Evolutionary conservation across 2,888 invertebrate genomes (phyloP), one percentile per base, ranked within the genome.

Genomic region (Folsomia manolachei): DNA sequence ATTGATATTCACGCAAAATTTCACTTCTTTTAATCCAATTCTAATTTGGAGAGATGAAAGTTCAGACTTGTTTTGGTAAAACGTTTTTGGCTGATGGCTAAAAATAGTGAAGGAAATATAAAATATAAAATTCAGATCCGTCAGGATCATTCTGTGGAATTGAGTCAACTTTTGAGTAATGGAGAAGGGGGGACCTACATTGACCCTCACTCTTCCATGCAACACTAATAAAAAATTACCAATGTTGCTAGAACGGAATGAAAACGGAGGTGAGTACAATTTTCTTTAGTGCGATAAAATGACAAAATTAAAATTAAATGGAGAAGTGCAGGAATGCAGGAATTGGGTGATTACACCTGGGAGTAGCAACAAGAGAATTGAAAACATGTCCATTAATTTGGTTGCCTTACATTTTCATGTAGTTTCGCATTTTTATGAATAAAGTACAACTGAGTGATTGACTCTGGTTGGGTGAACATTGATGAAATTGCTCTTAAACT

Each of bases 181-280:
- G 74, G 74, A 74, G 74, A 74, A 74, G 72, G 74, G 74, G 74
- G 71, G n/a, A n/a, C n/a, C 74, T 53, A 74, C 74, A 26, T 68
- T 74, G 64, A 70, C 74, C 74, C 74, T 74, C 71, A 71, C 74
- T 60, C 74, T 74, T 74, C 74, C 74, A 74, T 74, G 74, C 71
- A 74, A 72, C 71, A 71, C 70, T 65, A 74, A 71, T 70, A 74
- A 74, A 74, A 74, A 74, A 67, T 69, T 72, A 70, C 74, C 74
- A 74, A 74, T 71, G 56, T 72, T 74, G 25, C 74, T 74, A 66
- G 65, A 66, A 39, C 1, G 65, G 52, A 66, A 66, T 66, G 65
- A 27, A 4, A 66, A 66, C 39, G 65, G 74, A 74, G 70, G 74
- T 72, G 71, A 74, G 74, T 74, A 68, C 71, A 71, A 73, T 74